A percentile compares a stretch with the other conserved stretches of the same genome.
Evolutionary conservation across 2,888 invertebrate genomes (phyloP).

Genomic region (Boloria selene): DNA sequence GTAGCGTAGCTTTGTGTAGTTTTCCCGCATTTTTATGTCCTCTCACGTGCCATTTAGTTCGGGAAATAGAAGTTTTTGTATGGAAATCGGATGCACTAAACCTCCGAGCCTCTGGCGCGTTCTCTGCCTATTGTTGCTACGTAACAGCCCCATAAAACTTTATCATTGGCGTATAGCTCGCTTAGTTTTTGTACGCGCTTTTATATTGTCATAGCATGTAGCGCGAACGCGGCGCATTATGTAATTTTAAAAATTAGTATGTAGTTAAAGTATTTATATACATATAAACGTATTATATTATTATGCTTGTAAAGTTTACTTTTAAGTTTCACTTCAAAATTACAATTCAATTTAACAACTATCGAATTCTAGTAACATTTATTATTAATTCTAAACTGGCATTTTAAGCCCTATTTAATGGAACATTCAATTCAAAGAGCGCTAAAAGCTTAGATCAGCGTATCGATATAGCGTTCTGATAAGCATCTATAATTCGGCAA

Average conservation of each 20-base stretch:
- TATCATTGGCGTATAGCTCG: slow-evolving; percentile 59
- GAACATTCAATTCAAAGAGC: slow-evolving; percentile 1
- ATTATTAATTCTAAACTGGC: too few relatives aligned
- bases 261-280: slow-evolving; percentile 43
- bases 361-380: too few relatives aligned
- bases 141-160: slow-evolving; percentile 75
- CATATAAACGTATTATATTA: too few relatives aligned
- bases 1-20: slow-evolving; percentile 61
- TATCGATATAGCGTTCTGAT: slow-evolving; percentile 40
- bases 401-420: neutral
- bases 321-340: too few relatives aligned
- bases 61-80: slow-evolving; percentile 82
- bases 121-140: slow-evolving; percentile 71
- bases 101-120: slow-evolving; percentile 62
- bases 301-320: too few relatives aligned
- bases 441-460: slow-evolving; percentile 19
- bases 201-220: slow-evolving; percentile 59
- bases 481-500: slow-evolving; percentile 47
- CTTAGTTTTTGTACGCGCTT: slow-evolving; percentile 33
- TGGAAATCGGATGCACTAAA: slow-evolving; percentile 80
- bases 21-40: slow-evolving; percentile 77
- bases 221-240: neutral
- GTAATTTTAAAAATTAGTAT: neutral
- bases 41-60: slow-evolving; percentile 80
- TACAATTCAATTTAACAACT: too few relatives aligned